These are phyloP conservation scores for Melinaea menophilus DNA, from an alignment of 2,888 invertebrate species.

Conservation along the genomic window DNA sequence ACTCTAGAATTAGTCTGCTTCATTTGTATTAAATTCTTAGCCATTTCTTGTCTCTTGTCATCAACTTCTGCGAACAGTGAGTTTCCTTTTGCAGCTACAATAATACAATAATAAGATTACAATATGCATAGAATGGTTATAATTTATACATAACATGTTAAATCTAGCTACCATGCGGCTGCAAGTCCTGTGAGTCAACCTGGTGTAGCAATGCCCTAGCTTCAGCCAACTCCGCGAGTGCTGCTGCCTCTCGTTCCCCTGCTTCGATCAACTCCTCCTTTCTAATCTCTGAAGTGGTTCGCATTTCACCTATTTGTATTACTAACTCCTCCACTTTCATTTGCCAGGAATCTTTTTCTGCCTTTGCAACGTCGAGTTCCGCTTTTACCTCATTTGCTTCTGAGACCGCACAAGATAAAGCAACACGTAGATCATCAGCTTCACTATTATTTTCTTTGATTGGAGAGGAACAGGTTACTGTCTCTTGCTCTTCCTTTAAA, in stretches of 20 bases:
- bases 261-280: constrained; percentile 59
- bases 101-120: not conserved
- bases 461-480: constrained; percentile 49
- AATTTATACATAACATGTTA: not conserved
- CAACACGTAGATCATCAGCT: constrained; percentile 55
- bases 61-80: constrained; percentile 82
- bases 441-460: constrained; percentile 54
- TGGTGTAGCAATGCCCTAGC: constrained; percentile 62
- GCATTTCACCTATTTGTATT: constrained; percentile 55
- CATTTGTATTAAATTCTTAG: constrained; percentile 75
- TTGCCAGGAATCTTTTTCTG: constrained; percentile 56
- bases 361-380: constrained; percentile 52
- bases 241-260: constrained; percentile 57
- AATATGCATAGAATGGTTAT: constrained; percentile 6
- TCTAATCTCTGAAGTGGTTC: constrained; percentile 55
- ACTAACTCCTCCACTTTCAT: constrained; percentile 59
- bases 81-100: constrained; percentile 79
- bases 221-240: constrained; percentile 62
- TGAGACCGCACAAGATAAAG: constrained; percentile 46
- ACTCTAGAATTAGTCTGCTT: constrained; percentile 78
- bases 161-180: constrained; percentile 56
- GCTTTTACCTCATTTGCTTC: constrained; percentile 53
- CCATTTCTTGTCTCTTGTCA: constrained; percentile 81
- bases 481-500: constrained; percentile 58
- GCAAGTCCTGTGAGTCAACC: constrained; percentile 53